phyloP scores from a whole-genome alignment of 2,113 vertebrate species.

The Kryptolebias marmoratus region DNA sequence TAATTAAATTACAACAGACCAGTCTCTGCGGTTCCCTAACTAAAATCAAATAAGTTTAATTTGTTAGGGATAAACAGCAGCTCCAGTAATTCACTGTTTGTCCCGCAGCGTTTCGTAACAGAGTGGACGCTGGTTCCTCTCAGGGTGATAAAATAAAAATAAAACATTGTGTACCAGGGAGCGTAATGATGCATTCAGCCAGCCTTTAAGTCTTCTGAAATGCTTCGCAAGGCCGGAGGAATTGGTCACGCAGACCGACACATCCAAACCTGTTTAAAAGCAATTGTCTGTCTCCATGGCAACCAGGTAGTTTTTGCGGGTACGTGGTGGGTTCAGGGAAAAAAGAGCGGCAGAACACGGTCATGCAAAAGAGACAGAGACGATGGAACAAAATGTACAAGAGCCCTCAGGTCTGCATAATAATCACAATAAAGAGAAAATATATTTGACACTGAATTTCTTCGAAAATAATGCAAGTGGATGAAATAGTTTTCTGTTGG shows the following conservation, averaged over 20 bases:
- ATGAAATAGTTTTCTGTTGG: background rate
- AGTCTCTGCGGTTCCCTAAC: background rate
- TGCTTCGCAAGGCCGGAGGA: conserved; percentile 59
- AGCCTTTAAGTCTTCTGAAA: conserved; percentile 43
- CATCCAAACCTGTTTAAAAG: conserved; percentile 61
- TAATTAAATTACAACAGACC: background rate
- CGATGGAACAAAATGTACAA: conserved; percentile 8
- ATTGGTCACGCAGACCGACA: conserved; percentile 38
- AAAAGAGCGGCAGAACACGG: conserved; percentile 16
- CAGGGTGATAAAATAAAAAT: conserved; percentile 20
- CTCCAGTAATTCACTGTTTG: background rate
- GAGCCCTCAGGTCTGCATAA: background rate
- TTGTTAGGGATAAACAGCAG: conserved; percentile 15
- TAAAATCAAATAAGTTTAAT: background rate
- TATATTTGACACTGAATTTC: background rate
- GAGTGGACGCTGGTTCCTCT: background rate
- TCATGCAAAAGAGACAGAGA: conserved; percentile 38
- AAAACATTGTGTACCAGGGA: background rate
- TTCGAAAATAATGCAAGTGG: background rate
- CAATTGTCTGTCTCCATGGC: conserved; percentile 78
- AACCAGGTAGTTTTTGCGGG: conserved; percentile 68
- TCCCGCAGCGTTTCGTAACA: conserved; percentile 11
- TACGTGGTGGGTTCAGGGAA: conserved; percentile 43
- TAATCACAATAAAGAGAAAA: background rate
- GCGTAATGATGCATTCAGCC: conserved; percentile 26